A percentile compares a stretch with the other conserved stretches of the same genome.
These are phyloP conservation scores for Balaeniceps rex DNA, from an alignment of 2,113 vertebrate species.

Conservation along the genomic window DNA sequence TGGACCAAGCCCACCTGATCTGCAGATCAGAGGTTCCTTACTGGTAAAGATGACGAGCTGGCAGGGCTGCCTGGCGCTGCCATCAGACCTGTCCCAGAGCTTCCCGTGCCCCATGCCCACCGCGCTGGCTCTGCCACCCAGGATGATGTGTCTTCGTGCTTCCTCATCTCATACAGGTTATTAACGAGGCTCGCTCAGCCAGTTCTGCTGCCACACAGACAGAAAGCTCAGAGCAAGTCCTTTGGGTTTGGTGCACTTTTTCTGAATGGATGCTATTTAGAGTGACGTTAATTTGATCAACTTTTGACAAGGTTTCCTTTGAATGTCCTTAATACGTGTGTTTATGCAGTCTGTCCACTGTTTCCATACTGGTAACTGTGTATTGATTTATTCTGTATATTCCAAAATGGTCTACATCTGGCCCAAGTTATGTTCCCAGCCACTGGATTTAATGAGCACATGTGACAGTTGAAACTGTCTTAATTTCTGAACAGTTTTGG, in stretches of 20 bases:
- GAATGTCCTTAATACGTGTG: fast-evolving
- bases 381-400: fast-evolving
- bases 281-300: fast-evolving
- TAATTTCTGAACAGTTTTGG: not conserved
- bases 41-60: not conserved
- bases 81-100: not conserved
- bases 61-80: not conserved
- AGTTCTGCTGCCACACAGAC: not conserved
- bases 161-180: fast-evolving
- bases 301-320: not conserved
- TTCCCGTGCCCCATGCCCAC: not conserved
- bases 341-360: fast-evolving
- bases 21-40: not conserved
- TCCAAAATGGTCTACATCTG: not conserved
- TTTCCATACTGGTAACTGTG: fast-evolving
- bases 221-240: not conserved
- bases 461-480: not conserved
- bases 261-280: no score
- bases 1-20: not conserved
- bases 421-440: not conserved
- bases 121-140: not conserved
- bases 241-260: not conserved
- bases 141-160: not conserved
- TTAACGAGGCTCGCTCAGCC: not conserved
- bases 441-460: fast-evolving